Conservation (phyloP, 2,113 vertebrate genomes). For the Xyrauchen texanus region DNA sequence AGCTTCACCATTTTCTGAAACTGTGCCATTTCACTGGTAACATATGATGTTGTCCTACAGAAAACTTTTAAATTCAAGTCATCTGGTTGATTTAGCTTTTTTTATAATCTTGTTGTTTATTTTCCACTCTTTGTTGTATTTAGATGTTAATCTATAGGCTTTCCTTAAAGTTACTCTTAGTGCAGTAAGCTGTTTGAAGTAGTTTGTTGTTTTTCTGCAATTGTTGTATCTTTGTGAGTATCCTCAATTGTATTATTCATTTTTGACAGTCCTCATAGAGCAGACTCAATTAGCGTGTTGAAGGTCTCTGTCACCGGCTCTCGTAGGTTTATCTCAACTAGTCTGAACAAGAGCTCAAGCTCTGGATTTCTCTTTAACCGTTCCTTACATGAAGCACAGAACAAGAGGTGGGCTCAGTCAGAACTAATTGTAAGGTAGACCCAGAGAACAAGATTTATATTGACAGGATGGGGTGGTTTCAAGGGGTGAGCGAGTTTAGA, state of each 20-base stretch:
- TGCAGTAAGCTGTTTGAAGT: no score
- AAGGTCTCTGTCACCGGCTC: conserved; percentile 64
- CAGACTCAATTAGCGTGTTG: conserved; percentile 38
- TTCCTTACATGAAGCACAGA: conserved; percentile 9
- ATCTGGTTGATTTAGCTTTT: no score
- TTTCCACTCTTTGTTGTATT: no score
- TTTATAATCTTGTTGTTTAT: no score
- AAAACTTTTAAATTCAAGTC: no score
- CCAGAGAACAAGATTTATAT: conserved; percentile 43
- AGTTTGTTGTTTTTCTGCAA: no score
- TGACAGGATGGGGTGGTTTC: not conserved
- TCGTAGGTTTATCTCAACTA: conserved; percentile 54
- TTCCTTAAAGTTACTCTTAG: no score
- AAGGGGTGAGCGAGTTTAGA: not conserved
- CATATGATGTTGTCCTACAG: no score
- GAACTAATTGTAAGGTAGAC: conserved; percentile 51
- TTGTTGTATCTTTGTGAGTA: no score
- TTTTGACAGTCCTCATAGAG: conserved; percentile 10
- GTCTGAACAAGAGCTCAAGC: conserved; percentile 62
- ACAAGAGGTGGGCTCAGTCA: conserved; percentile 35
- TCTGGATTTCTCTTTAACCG: conserved; percentile 57
- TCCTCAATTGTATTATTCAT: not conserved
- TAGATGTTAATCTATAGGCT: no score
- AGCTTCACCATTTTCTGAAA: no score
- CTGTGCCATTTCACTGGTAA: no score